These are phyloP conservation scores for Rhyzopertha dominica DNA, from an alignment of 1,140 invertebrate species.

Conservation along the genomic window DNA sequence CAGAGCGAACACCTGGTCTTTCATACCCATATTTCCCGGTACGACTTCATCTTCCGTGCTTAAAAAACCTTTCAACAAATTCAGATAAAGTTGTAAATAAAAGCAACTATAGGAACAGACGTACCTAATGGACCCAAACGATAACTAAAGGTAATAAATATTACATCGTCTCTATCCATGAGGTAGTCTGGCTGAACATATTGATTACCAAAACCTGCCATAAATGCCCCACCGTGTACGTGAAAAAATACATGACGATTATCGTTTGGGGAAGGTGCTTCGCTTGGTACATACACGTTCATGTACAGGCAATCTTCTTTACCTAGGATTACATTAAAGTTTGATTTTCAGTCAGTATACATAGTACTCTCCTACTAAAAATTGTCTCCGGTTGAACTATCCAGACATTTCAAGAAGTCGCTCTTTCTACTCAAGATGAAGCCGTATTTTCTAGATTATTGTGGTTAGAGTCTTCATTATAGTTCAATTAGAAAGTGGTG, in stretches of 20 bases:
- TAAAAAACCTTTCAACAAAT: too few relatives aligned
- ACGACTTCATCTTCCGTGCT: too few relatives aligned
- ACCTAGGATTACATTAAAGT: conserved; percentile 3
- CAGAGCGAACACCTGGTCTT: too few relatives aligned
- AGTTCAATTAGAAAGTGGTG: too few relatives aligned
- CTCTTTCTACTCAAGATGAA: background rate
- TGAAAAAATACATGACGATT: conserved; percentile 13
- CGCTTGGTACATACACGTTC: conserved; percentile 50
- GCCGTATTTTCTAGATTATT: background rate
- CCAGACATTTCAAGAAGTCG: too few relatives aligned
- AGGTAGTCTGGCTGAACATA: conserved; percentile 42
- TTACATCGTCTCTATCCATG: conserved; percentile 36
- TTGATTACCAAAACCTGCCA: conserved; percentile 26
- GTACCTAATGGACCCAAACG: conserved; percentile 26
- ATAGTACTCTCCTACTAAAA: background rate
- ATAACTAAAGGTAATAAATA: conserved; percentile 41
- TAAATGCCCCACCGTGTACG: conserved; percentile 21
- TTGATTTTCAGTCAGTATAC: background rate
- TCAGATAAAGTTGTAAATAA: conserved; percentile 42
- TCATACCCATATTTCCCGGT: too few relatives aligned
- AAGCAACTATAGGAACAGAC: background rate
- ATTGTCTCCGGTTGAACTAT: too few relatives aligned
- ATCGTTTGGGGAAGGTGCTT: conserved; percentile 2
- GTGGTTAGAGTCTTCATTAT: too few relatives aligned
- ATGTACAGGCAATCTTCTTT: conserved; percentile 50